These are phyloP conservation scores for Stictonetta naevosa DNA, from an alignment of 2,113 vertebrate species.

Conservation along the genomic window DNA sequence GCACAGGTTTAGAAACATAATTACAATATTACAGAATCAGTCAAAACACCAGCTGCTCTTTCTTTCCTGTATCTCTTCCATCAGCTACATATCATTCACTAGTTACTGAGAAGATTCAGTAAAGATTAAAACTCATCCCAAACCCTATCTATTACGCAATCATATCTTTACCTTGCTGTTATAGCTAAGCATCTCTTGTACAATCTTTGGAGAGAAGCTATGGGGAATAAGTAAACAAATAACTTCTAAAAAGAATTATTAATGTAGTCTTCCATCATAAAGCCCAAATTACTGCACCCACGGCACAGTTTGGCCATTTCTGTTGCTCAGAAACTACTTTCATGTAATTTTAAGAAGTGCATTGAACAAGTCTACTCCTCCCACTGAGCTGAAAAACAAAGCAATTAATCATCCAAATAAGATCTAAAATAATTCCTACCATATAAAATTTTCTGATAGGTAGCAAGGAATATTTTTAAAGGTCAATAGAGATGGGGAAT, in stretches of 20 bases:
- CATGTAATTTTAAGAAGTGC: neutral
- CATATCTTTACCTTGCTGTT: neutral
- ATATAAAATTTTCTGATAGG: neutral
- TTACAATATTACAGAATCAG: conserved; percentile 39
- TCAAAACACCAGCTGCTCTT: conserved; percentile 58
- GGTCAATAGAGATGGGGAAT: conserved; percentile 35
- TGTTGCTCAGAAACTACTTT: neutral
- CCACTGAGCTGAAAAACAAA: neutral
- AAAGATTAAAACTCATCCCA: conserved; percentile 33
- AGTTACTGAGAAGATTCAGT: conserved; percentile 32
- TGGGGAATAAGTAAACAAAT: conserved; percentile 11
- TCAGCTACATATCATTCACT: conserved; percentile 34
- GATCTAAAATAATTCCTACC: neutral
- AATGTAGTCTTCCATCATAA: neutral
- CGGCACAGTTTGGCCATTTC: neutral
- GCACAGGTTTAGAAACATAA: conserved; percentile 18
- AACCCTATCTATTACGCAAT: conserved; percentile 33
- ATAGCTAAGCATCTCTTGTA: neutral
- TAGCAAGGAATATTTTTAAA: conserved; percentile 12
- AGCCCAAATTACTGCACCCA: neutral
- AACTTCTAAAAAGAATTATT: neutral
- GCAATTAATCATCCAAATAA: neutral
- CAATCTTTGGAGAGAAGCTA: conserved; percentile 14
- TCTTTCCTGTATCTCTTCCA: conserved; percentile 35
- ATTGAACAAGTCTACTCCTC: neutral